These are phyloP conservation scores for Polypedilum pembai DNA, from an alignment of 1,140 invertebrate genomes.

Conservation along the genomic window DNA sequence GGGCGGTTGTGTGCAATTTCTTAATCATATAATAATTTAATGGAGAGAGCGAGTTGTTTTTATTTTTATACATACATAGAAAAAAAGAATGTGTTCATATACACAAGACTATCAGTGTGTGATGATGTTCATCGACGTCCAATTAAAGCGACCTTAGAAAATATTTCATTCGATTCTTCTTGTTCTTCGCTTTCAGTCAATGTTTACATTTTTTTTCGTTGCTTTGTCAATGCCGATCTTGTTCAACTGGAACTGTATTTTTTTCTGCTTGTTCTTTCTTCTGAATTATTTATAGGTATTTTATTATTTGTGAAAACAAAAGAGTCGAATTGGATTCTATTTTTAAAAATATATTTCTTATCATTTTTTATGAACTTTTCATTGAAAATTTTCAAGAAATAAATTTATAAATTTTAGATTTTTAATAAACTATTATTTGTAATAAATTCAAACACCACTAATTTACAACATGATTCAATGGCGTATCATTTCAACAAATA, in stretches of 20 bases:
- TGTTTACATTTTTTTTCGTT: neutral
- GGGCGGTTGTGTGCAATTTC: no score
- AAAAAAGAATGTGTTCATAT: no score
- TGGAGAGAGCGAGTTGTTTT: no score
- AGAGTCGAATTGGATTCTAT: neutral
- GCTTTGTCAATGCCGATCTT: conserved; percentile 8
- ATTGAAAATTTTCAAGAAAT: no score
- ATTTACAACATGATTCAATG: no score
- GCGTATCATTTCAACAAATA: no score
- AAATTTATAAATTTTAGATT: no score
- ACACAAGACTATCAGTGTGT: neutral
- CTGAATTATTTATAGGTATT: neutral
- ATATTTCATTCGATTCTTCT: conserved; percentile 2
- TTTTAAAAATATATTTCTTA: neutral
- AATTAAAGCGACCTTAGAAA: conserved; percentile 6
- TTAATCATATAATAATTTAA: no score
- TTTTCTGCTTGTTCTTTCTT: neutral
- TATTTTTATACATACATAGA: no score
- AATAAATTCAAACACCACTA: no score
- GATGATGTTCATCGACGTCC: neutral
- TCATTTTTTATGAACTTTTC: no score
- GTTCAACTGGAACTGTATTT: neutral
- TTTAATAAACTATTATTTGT: no score
- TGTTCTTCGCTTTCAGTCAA: neutral
- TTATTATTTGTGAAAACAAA: neutral